Evolutionary conservation across 2,797 vertebrate species (phyloP).

Genomic region (Fistularia commersonii): DNA sequence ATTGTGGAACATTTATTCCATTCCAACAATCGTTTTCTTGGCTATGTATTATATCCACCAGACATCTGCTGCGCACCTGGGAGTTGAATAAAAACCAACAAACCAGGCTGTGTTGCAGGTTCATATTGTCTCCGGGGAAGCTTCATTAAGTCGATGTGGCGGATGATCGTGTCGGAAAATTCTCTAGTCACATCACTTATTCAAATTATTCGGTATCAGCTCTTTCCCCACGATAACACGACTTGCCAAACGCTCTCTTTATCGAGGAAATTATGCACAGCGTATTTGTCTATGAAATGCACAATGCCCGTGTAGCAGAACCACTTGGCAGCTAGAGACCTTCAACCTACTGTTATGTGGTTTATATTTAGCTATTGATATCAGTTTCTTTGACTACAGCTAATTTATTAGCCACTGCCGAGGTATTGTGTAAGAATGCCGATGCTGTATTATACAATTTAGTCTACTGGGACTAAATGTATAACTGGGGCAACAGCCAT

Average conservation of each 20-base stretch:
- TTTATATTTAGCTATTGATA: slow-evolving; percentile 2
- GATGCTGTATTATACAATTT: too few species aligned
- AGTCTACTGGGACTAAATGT: too few species aligned
- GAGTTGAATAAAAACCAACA: too few species aligned
- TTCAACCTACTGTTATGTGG: slow-evolving; percentile 20
- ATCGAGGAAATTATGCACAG: slow-evolving; percentile 23
- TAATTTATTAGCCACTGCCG: not conserved
- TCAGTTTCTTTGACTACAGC: slow-evolving; percentile 4
- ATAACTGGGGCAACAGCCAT: too few species aligned
- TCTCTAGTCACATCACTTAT: slow-evolving; percentile 15
- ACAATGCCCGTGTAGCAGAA: slow-evolving; percentile 23
- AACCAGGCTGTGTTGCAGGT: too few species aligned
- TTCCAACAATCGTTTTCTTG: too few species aligned
- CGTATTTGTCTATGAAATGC: slow-evolving; percentile 26
- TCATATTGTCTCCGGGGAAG: too few species aligned
- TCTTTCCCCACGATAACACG: slow-evolving; percentile 26
- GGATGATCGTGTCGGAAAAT: too few species aligned
- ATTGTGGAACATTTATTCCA: too few species aligned
- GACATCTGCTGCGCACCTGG: too few species aligned
- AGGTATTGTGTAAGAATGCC: not conserved
- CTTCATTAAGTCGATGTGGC: too few species aligned
- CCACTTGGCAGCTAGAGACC: slow-evolving; percentile 7
- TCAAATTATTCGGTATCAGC: slow-evolving; percentile 23
- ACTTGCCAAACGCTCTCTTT: slow-evolving; percentile 25
- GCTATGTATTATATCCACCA: too few species aligned